These are phyloP conservation scores for Psittacula echo DNA, from an alignment of 2,797 vertebrate species.

Conservation along the genomic window DNA sequence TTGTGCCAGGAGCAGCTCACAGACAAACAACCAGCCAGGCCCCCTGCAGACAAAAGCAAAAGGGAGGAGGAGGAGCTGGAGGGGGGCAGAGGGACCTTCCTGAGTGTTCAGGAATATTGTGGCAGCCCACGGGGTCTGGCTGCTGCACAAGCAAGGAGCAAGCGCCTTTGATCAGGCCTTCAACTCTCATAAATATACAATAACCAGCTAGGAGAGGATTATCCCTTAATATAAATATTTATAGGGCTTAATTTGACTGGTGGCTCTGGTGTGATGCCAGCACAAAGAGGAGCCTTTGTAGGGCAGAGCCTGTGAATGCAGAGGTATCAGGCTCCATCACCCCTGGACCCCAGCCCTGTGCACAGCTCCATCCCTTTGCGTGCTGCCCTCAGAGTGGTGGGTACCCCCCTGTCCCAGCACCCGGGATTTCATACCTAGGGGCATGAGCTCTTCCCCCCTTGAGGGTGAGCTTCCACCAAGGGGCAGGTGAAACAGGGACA, in stretches of 20 bases:
- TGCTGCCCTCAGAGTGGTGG: rapidly evolving
- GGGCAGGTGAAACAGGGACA: not conserved
- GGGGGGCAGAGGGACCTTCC: not conserved
- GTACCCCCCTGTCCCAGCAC: not conserved
- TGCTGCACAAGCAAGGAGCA: not conserved
- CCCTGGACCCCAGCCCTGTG: not conserved
- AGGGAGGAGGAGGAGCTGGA: not conserved
- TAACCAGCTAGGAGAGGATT: not conserved
- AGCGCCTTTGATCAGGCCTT: not conserved
- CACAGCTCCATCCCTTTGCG: not conserved
- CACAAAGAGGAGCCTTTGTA: not conserved
- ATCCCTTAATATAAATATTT: conserved; percentile 39
- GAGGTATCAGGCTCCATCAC: not conserved
- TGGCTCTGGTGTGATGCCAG: not conserved
- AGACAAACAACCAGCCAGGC: not conserved
- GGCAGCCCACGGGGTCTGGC: rapidly evolving
- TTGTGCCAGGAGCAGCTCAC: not conserved
- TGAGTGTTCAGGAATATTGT: not conserved
- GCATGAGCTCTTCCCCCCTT: not conserved
- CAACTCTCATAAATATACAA: conserved; percentile 15
- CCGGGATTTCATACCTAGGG: not conserved
- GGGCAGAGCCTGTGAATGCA: not conserved
- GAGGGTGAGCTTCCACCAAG: not conserved
- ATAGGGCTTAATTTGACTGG: conserved; percentile 25
- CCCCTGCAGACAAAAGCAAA: not conserved